A percentile compares a stretch with the other conserved stretches of the same genome.
These are phyloP conservation scores for Acanthis flammea DNA, from an alignment of 2,797 vertebrate genomes.

Conservation along the genomic window DNA sequence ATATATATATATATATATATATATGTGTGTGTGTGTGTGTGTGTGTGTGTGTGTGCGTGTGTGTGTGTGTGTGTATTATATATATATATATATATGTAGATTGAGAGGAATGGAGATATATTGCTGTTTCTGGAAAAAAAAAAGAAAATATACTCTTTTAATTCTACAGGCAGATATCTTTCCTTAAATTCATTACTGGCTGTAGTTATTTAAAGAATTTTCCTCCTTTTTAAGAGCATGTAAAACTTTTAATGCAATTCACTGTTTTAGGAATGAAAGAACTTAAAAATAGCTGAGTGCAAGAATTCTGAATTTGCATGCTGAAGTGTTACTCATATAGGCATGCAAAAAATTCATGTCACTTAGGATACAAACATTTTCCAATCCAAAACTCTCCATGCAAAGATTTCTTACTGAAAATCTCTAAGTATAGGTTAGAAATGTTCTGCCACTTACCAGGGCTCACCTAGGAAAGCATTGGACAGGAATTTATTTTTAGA, in stretches of 20 bases:
- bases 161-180: background rate
- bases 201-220: background rate
- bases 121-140: background rate
- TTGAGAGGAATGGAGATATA: background rate
- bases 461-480: conserved; percentile 23
- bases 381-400: background rate
- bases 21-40: no score
- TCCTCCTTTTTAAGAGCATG: background rate
- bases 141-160: background rate
- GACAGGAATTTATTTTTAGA: conserved; percentile 68
- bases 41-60: no score
- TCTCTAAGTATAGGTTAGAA: background rate
- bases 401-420: conserved; percentile 8
- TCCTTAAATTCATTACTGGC: background rate
- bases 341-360: background rate
- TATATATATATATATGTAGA: background rate
- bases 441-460: conserved; percentile 9
- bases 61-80: no score
- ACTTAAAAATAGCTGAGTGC: background rate
- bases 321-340: background rate
- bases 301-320: background rate
- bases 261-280: background rate
- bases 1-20: background rate
- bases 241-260: background rate
- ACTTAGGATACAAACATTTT: background rate